phyloP scores from a whole-genome alignment of 2,113 vertebrate genomes.

The Vidua macroura region DNA sequence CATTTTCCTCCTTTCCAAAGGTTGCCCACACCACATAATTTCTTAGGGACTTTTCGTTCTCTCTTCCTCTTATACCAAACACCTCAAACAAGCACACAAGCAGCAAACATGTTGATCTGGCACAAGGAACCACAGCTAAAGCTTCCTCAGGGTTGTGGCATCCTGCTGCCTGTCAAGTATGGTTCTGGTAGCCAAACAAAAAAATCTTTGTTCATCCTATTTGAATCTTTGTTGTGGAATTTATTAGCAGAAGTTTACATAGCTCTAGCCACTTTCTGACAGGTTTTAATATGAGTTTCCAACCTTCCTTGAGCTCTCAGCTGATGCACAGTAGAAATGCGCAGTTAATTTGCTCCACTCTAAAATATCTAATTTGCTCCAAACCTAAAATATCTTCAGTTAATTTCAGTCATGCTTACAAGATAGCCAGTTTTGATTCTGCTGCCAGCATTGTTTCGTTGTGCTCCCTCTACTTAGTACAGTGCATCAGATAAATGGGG shows the following conservation, averaged over 20 bases:
- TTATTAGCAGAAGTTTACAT: background rate
- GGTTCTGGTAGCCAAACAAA: background rate
- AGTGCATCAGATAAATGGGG: background rate
- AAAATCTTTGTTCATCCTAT: background rate
- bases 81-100: accelerated
- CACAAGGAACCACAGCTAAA: background rate
- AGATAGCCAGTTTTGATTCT: background rate
- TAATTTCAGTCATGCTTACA: background rate
- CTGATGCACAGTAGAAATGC: background rate
- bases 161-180: background rate
- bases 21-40: background rate
- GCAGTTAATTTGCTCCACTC: background rate
- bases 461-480: background rate
- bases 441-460: background rate
- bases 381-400: background rate
- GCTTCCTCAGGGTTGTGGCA: background rate
- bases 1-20: background rate
- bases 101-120: background rate
- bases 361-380: background rate
- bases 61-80: background rate
- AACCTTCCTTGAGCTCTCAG: background rate
- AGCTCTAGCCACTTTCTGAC: background rate
- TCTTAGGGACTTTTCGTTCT: background rate
- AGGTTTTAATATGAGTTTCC: background rate
- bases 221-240: background rate